Base-by-base conservation (phyloP, 1,140 invertebrate genomes). In the Pseudomyrmex gracilis region DNA sequence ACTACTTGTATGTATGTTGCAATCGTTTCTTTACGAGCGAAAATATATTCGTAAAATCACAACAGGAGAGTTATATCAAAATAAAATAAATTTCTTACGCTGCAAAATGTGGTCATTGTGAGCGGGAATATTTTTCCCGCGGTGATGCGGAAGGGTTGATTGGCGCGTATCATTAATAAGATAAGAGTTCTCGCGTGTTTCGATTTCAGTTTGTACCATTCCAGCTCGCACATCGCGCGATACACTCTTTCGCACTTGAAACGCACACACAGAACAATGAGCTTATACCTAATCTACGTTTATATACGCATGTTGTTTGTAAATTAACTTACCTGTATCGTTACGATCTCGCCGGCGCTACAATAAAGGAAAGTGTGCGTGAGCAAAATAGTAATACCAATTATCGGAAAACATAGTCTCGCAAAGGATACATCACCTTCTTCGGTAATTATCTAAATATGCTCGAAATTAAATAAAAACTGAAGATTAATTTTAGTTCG, bases 91-190 rank as follows among this genome's bases (percentile, higher is more conserved):
- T 45, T 58, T 60, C 73, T 76, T 64, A 76, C 73, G 47, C 45
- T 76, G 22, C 73, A 76, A 0, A 76, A 76, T 17, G 73, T 76
- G 2, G 58, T 76, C 73, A 76, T 76, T 1, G 73, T 76, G 24
- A 76, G 73, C 47, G 73, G 73, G 9, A 76, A 64, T 76, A 64
- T 34, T 64, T 76, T 76, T 76, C 73, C 73, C 34, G 58, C 73
- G 13, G 73, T 76, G n/a, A 76, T 76, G 3, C 58, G 58, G 0
- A 76, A 34, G 13, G 73, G n/a, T 12, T 76, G 58, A 7, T 22
- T 76, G 1, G 58, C 12, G 34, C 45, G 73, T 51, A 34, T 64
- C 58, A 64, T 49, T 76, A 76, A 51, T 34, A 64, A 13, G 1
- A 76, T 13, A 64, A 76, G 60, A 17, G 10, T 49, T 0, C 8